A percentile compares a stretch with the other conserved stretches of the same genome.
Evolutionary conservation across 2,888 invertebrate genomes (phyloP).

Genomic region (Willowsia nigromaculata): DNA sequence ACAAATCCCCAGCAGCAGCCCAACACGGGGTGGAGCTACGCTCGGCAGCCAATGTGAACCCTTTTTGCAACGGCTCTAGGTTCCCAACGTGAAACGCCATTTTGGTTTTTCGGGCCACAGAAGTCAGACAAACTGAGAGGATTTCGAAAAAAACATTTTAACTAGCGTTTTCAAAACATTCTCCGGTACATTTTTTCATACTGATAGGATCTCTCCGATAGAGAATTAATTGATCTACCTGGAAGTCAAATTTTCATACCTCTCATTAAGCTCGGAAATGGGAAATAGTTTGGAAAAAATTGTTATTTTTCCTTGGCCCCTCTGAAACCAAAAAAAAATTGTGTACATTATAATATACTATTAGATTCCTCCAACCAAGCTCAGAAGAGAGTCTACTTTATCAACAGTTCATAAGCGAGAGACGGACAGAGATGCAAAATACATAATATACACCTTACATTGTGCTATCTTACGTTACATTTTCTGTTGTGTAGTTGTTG

Average conservation of each 20-base stretch:
- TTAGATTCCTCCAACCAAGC: slow-evolving; percentile 56
- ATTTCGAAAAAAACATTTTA: slow-evolving; percentile 71
- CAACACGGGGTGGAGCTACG: slow-evolving; percentile 69
- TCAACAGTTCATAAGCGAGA: slow-evolving; percentile 54
- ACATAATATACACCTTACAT: slow-evolving; percentile 66
- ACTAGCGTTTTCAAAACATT: slow-evolving; percentile 68
- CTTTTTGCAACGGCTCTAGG: slow-evolving; percentile 65
- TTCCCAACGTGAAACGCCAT: slow-evolving; percentile 76
- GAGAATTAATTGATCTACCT: slow-evolving; percentile 38
- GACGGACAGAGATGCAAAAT: slow-evolving; percentile 30
- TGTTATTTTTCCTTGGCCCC: slow-evolving; percentile 63
- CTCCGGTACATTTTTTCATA: slow-evolving; percentile 58
- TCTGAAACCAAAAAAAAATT: slow-evolving; percentile 48
- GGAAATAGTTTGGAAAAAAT: slow-evolving; percentile 56
- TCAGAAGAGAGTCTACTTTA: slow-evolving; percentile 57
- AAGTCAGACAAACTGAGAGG: slow-evolving; percentile 75
- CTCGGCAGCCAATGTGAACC: slow-evolving; percentile 67
- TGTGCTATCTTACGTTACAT: slow-evolving; percentile 63
- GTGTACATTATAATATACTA: slow-evolving; percentile 63
- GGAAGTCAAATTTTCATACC: slow-evolving; percentile 47
- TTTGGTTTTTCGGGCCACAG: slow-evolving; percentile 78
- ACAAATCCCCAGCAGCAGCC: slow-evolving; percentile 55
- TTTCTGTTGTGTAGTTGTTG: slow-evolving; percentile 70
- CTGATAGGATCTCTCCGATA: not conserved
- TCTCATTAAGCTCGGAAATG: slow-evolving; percentile 9